phyloP scores from a whole-genome alignment of 1,140 invertebrate species.

The Scaptomyza hsui region DNA sequence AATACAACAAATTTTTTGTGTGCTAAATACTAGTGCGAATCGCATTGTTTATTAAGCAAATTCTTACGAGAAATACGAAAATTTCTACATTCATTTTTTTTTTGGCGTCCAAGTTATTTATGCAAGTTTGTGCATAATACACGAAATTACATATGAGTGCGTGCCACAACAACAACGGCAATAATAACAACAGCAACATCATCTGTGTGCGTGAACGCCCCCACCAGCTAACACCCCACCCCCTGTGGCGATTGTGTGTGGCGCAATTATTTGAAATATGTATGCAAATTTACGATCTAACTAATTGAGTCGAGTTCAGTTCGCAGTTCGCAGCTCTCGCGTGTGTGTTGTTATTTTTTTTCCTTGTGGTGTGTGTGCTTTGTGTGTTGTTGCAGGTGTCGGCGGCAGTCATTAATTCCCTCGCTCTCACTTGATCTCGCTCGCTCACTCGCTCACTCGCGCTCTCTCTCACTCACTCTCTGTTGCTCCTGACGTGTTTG shows the following conservation, averaged over 20 bases:
- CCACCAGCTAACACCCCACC: slow-evolving; percentile 5
- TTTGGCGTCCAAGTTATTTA: slow-evolving; percentile 31
- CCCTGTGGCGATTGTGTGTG: slow-evolving; percentile 37
- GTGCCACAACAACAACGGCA: slow-evolving; percentile 53
- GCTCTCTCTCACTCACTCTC: not conserved
- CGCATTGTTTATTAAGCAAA: slow-evolving; percentile 51
- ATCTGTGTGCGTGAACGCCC: slow-evolving; percentile 15
- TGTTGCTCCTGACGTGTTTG: slow-evolving; percentile 13
- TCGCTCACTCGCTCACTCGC: slow-evolving; percentile 7
- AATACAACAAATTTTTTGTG: slow-evolving; percentile 33
- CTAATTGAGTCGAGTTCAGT: slow-evolving; percentile 73
- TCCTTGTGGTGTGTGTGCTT: slow-evolving; percentile 4
- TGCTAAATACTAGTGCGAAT: slow-evolving; percentile 38
- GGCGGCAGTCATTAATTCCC: slow-evolving; percentile 23
- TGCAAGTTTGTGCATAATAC: slow-evolving; percentile 39
- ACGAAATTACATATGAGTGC: slow-evolving; percentile 20
- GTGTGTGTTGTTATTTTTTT: slow-evolving; percentile 19
- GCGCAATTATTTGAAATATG: slow-evolving; percentile 73
- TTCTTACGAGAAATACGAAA: slow-evolving; percentile 9
- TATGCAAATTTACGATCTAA: slow-evolving; percentile 82
- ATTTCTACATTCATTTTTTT: slow-evolving; percentile 30
- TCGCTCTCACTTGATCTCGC: slow-evolving; percentile 4
- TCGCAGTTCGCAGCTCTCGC: slow-evolving; percentile 28
- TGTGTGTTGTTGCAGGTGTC: slow-evolving; percentile 69
- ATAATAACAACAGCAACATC: slow-evolving; percentile 10